Evolutionary conservation across 2,888 invertebrate species (phyloP), one percentile per base, ranked within the genome.

Genomic region (Dryobotodes eremita): DNA sequence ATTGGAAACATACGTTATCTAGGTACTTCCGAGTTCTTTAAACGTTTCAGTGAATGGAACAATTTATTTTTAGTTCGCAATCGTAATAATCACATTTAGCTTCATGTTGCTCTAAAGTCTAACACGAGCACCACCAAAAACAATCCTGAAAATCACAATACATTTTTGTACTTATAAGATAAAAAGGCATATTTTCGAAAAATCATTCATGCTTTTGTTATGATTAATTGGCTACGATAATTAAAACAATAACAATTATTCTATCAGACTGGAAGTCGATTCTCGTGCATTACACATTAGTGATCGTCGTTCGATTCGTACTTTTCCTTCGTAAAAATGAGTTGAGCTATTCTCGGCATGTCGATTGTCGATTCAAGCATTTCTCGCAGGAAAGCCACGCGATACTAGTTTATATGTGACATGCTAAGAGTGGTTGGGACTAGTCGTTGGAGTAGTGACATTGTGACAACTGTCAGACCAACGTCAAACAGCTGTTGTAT

Each of bases 1-100:
- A 73, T 82, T 75, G 23, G 7, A 70, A 69, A 86, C 17, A 66
- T 62, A 65, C 3, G 26, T 55, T 59, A 42, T 53, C 23, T 70
- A 68, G 17, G 23, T 50, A 36, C 31, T 31, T 31, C 4, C 8
- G 8, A 48, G 26, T 23, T 26, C 10, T 62, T 42, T 23, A 26
- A 26, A 48, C 42, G 0, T 77, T 17, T 77, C 11, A 36, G 48
- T 65, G 1, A 50, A 17, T 8, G 17, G n/a, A 15, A 31, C 0
- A 0, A 1, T 42, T 23, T 46, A 0, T 57, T 48, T 78, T n/a
- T 2, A 31, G 46, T 50, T 23, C n/a, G 31, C 1, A n/a, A 13
- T n/a, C 5, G 7, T 48, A 31, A 36, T 17, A 13, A n/a, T 13
- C 13, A 15, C 42, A 65, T 13, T 15, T 8, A n/a, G 10, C 17